Evolutionary conservation across 2,113 vertebrate genomes (phyloP).

Genomic region (Papio anubis): DNA sequence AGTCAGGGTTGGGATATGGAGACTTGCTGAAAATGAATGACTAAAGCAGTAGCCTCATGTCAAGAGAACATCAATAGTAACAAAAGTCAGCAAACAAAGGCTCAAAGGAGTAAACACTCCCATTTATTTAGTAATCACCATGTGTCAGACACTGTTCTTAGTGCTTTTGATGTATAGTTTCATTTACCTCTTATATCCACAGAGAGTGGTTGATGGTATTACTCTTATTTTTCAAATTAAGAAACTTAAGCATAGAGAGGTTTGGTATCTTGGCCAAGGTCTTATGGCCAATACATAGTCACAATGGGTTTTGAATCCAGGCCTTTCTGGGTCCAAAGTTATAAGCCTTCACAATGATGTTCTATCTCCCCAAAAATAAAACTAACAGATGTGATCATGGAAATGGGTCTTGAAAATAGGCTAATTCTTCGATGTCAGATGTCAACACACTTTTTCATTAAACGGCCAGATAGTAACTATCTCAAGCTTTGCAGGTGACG

Average conservation of each 20-base stretch:
- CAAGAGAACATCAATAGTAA: not conserved
- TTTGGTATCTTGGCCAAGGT: not conserved
- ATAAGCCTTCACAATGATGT: not conserved
- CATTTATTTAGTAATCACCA: not conserved
- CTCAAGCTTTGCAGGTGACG: not conserved
- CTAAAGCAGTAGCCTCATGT: not conserved
- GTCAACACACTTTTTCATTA: not conserved
- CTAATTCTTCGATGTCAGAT: not conserved
- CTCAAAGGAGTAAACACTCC: not conserved
- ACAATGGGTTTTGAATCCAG: not conserved
- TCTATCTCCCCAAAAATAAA: not conserved
- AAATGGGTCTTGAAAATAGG: not conserved
- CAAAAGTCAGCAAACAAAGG: not conserved
- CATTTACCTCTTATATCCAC: not conserved
- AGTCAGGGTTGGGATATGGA: not conserved
- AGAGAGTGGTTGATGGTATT: not conserved
- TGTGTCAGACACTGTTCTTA: not conserved
- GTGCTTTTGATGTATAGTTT: not conserved
- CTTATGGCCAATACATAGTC: not conserved
- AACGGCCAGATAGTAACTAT: not conserved
- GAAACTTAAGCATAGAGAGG: not conserved
- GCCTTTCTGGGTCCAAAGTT: not conserved
- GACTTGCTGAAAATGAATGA: not conserved
- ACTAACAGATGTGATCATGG: not conserved
- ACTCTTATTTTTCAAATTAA: not conserved